Base-by-base conservation (phyloP, 2,797 vertebrate genomes). In the Gambelia wislizenii region DNA sequence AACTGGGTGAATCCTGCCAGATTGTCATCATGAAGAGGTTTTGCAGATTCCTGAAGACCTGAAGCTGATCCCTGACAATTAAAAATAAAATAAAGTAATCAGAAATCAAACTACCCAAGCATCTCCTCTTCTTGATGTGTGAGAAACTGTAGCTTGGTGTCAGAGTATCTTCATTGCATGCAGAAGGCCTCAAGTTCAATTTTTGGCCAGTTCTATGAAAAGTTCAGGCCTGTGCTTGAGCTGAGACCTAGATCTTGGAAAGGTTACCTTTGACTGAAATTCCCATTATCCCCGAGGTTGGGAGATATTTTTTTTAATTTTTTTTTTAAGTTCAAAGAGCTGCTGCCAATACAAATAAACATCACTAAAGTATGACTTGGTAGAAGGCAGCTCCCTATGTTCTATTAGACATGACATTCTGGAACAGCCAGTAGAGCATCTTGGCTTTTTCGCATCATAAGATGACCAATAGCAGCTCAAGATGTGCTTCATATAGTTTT, bases 1-100 rank as follows among this genome's bases (percentile, higher is more conserved):
- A 92, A 36, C 86, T 89, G 69, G 6, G 30, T 33, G 74, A 83
- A 75, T 47, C 27, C 81, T 81, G 22, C 49, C 52, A 72, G 49
- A 74, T 44, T 9, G 8, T 59, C 18, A 30, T n/a, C 44, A 20
- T 22, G 20, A 44, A 72, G 27, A 72, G 7, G 52, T 44, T 72
- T 59, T 80, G 14, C 25, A 54, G 47, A 64, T 61, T 25, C 16
- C 20, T n/a, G 44, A 14, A 42, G 22, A 39, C 39, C 42, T 20
- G 47, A 49, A 72, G 47, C 20, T 36, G 20, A 72, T 27, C n/a
- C 47, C n/a, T 39, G n/a, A 39, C 22, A 14, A 39, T 42, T 18
- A 30, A 64, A 33, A 27, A 27, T 16, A 85, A 56, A 56, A 14
- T 14, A 13, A 30, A 18, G 49, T n/a, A 2, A 44, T 12, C 39